phyloP scores from a whole-genome alignment of 1,140 invertebrate genomes.

The Diuraphis noxia region DNA sequence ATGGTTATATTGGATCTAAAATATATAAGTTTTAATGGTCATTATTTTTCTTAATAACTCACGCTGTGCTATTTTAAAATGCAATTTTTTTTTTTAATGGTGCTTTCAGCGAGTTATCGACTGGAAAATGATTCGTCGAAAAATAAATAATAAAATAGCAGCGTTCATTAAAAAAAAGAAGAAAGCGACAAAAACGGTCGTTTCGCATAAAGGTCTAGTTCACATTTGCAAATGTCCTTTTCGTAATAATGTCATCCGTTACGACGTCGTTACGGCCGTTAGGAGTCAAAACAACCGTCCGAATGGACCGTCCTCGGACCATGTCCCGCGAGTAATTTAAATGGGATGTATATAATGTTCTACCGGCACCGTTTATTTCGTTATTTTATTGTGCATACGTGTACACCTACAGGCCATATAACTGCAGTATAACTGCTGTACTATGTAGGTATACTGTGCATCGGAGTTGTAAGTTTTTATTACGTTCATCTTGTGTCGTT shows the following conservation, averaged over 20 bases:
- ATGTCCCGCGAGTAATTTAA: neutral
- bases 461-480: constrained; percentile 9
- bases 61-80: too few species aligned
- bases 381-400: neutral
- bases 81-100: neutral
- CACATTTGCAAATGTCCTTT: neutral
- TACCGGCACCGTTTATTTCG: neutral
- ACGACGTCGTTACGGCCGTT: constrained; percentile 22
- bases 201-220: constrained; percentile 25
- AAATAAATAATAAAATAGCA: too few species aligned
- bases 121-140: constrained; percentile 29
- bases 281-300: neutral
- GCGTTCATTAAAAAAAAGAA: neutral
- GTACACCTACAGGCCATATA: neutral
- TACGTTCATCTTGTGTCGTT: neutral
- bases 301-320: neutral
- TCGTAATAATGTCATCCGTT: constrained; percentile 27
- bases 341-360: neutral
- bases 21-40: constrained; percentile 1
- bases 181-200: neutral
- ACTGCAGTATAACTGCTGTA: neutral
- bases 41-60: neutral
- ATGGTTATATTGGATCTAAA: constrained; percentile 7
- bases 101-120: neutral
- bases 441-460: neutral